Evolutionary conservation across 1,140 invertebrate genomes (phyloP), one percentile per base, ranked within the genome.

Genomic region (fruit fly (Drosophila melanogaster)): DNA sequence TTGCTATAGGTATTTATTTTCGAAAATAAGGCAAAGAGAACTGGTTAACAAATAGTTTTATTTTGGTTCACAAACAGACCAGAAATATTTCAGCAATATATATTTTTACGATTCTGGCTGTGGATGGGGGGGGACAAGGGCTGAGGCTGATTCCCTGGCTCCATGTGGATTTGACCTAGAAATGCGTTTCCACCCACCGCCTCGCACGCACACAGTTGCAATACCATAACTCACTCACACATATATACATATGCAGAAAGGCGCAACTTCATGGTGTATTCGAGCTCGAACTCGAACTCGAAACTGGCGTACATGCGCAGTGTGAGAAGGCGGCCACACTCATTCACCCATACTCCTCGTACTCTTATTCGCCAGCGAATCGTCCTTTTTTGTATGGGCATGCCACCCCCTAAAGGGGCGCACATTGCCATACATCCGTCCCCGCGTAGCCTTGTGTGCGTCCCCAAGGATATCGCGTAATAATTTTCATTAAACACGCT

Each of bases 401-500:
- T 87, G 83, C 81, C 81, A 77, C 81, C 83, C 83, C 75, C 70
- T 44, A 56, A 76, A 59, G 76, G 58, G 71, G 75, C 62, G 81
- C 83, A 78, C 65, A 83, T 87, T 67, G 81, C 69, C 76, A 61
- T 85, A 85, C 77, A 79, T 74, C 47, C 72, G 66, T 19, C 53
- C 38, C 46, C 11, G 2, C 33, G 37, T 4, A 38, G 4, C 11
- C 37, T 38, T 38, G 37, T 38, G 37, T 46, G 54, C 40, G 54
- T 75, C 83, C 74, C 83, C 78, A 87, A 86, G 81, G 83, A 81
- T 81, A 81, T 83, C 75, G 76, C 83, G 62, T 79, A 79, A 87
- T 83, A 79, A 79, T 86, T 86, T 85, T 77, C 73, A 85, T 85
- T 86, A 85, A 85, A 79, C 77, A 84, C 76, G 81, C 77, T 74